Evolutionary conservation across 2,888 invertebrate genomes (phyloP), one percentile per base, ranked within the genome.

Genomic region (Bruchidius siliquastri): DNA sequence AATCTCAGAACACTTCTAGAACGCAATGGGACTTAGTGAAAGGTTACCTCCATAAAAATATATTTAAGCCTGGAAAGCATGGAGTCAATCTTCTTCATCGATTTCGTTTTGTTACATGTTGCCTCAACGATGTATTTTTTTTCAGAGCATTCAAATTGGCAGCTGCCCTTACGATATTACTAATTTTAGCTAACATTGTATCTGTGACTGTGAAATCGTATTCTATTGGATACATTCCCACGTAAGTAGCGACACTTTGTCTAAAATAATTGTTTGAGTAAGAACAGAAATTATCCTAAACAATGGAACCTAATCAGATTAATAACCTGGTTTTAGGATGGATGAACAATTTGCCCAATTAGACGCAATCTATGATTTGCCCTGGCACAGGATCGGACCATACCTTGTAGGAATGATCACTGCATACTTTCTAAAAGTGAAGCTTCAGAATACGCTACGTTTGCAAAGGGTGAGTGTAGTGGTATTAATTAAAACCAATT

Each of bases 371-470:
- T 88, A 88, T 77, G 88, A 88, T 20, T 86, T 88, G 70, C 89
- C 89, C 0, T 89, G 88, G 84, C 85, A 88, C 0, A 83, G 89
- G 70, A 84, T 88, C 22, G 85, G 88, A 22, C 89, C 89, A 0
- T 89, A 89, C 76, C 82, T 88, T 10, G 77, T 88, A 73, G 89
- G 89, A 10, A 82, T 87, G 8, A 82, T 84, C 0, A 86, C 88
- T 0, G 90, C 87, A 1, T 89, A 88, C 81, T 77, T 88, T 71
- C 76, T 87, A 26, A 84, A 87, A 49, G 77, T 85, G 2, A 85
- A 85, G 78, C 76, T 83, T 10, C 80, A 85, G n/a, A 73, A 76
- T 30, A 81, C 82, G 71, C 77, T 85, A 4, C 68, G 77, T n/a
- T 73, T 85, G 21, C 80, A 77, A 77, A 81, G 82, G 80, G 84